Base-by-base conservation (phyloP, 2,888 invertebrate genomes). In the Drosophila trichaetosa region DNA sequence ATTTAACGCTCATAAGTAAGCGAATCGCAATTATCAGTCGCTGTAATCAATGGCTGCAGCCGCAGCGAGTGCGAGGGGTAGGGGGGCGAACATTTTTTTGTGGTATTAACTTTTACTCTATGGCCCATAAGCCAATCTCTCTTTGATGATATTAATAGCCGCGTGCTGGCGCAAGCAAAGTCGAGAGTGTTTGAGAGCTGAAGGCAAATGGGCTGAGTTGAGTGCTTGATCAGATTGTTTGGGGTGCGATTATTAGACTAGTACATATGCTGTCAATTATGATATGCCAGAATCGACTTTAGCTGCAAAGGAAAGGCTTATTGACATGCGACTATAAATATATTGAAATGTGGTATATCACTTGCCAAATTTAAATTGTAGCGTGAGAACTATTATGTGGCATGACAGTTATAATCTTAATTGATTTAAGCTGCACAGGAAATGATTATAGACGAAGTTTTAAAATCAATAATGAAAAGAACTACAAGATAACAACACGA, bases 1-100 rank as follows among this genome's bases (percentile, higher is more conserved):
- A 80, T 83, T 82, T 80, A 78, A 76, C 72, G 73, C 78, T 78
- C 86, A 83, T 83, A 82, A 83, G 84, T 83, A 80, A 82, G 73
- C 82, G 68, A 73, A 82, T 71, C 72, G 80, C 61, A 76, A 80
- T 76, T 84, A 83, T 83, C 84, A 80, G 73, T 59, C 51, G 65
- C 16, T 73, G 62, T 69, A 80, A 84, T 80, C 82, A 68, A 67
- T 68, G 59, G 60, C 52, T 42, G 21, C 48, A 11, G 10, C n/a
- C 2, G 18, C 18, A 40, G 11, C 18, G 51, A 13, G 21, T 7
- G 11, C 13, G 36, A n/a, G 36, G 5, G 11, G 10, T 24, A 13
- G 16, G 16, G 36, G 29, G n/a, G 34, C 2, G 21, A 18, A 4
- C 10, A 31, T 59, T 57, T 62, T 73, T 53, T n/a, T 78, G 77